Evolutionary conservation across 1,140 invertebrate genomes (phyloP).

Genomic region (Yoshiicerus persimilis): DNA sequence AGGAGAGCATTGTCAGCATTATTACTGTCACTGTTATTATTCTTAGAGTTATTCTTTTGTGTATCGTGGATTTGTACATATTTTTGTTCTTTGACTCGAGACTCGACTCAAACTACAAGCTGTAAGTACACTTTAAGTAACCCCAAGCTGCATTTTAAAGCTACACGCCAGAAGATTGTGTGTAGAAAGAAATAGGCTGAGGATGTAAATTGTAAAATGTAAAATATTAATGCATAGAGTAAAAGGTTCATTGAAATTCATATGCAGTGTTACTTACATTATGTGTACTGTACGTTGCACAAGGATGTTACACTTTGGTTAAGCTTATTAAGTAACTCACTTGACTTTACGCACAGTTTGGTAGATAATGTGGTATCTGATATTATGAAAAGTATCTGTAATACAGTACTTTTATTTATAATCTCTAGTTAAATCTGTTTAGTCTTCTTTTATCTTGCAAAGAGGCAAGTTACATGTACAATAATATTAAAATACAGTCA

Average conservation of each 20-base stretch:
- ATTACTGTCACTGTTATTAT: constrained; percentile 5
- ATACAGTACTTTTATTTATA: too few relatives aligned
- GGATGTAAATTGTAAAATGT: too few relatives aligned
- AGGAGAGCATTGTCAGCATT: constrained; percentile 33
- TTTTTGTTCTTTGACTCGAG: constrained; percentile 7
- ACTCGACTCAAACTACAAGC: background rate
- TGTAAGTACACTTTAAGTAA: background rate
- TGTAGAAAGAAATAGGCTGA: too few relatives aligned
- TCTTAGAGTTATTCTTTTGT: background rate
- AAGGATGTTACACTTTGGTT: background rate
- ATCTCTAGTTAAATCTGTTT: too few relatives aligned
- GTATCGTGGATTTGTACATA: background rate
- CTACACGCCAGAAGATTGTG: too few relatives aligned
- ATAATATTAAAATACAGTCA: background rate
- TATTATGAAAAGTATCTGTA: too few relatives aligned
- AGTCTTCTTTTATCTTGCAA: background rate
- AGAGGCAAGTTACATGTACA: background rate
- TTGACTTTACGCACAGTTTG: too few relatives aligned
- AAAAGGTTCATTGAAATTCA: background rate
- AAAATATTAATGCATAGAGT: background rate
- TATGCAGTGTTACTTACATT: background rate
- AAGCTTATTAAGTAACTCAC: background rate
- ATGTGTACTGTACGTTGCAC: too few relatives aligned
- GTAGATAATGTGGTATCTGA: too few relatives aligned
- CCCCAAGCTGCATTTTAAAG: background rate